A percentile compares a stretch with the other conserved stretches of the same genome.
Conservation (phyloP, 1,140 invertebrate genomes). For the Eriocheir sinensis region DNA sequence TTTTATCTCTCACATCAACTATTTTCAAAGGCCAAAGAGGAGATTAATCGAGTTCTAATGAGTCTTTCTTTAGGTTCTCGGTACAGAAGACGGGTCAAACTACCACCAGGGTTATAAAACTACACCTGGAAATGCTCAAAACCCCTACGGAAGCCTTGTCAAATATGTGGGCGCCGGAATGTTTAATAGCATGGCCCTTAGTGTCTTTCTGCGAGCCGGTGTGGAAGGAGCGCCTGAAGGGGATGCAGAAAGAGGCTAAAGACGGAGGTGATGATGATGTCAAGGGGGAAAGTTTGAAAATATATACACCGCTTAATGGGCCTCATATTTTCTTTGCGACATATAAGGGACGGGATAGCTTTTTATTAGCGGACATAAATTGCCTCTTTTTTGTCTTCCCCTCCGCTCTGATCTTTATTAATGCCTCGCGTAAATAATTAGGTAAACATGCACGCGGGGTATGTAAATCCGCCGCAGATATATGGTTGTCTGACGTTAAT, state of each 20-base stretch:
- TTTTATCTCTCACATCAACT: too few relatives aligned
- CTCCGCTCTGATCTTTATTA: not conserved
- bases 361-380: not conserved
- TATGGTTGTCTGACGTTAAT: not conserved
- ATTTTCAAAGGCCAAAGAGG: too few relatives aligned
- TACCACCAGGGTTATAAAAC: too few relatives aligned
- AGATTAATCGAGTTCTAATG: too few relatives aligned
- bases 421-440: not conserved
- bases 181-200: too few relatives aligned
- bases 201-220: too few relatives aligned
- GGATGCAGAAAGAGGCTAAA: not conserved
- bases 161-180: too few relatives aligned
- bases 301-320: too few relatives aligned
- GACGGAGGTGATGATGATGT: not conserved
- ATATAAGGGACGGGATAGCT: not conserved
- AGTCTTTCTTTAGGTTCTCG: too few relatives aligned
- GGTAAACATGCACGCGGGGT: not conserved
- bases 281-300: not conserved
- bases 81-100: too few relatives aligned
- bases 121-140: too few relatives aligned
- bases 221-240: not conserved
- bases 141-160: too few relatives aligned
- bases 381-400: not conserved
- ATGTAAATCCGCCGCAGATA: not conserved
- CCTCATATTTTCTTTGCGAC: not conserved